Conservation (phyloP, 2,888 invertebrate genomes). For the Rhorus exstirpatorius region DNA sequence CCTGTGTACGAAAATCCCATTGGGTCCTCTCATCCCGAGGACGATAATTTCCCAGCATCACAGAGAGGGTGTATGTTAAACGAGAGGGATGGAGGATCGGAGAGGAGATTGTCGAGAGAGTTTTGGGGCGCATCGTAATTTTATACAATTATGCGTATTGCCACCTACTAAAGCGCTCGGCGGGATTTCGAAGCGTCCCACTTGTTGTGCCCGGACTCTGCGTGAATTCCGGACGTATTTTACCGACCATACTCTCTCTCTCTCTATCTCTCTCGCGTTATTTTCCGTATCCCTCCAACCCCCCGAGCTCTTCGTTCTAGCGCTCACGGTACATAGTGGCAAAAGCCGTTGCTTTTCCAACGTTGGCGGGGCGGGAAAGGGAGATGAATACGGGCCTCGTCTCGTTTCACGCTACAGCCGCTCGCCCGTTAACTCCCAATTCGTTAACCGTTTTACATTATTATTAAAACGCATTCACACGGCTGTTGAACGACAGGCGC, state of each 20-base stretch:
- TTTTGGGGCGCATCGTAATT: constrained; percentile 77
- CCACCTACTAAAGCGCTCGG: constrained; percentile 71
- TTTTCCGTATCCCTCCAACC: constrained; percentile 23
- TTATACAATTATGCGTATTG: constrained; percentile 84
- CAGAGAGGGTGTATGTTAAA: background rate
- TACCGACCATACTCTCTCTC: constrained; percentile 51
- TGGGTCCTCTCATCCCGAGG: constrained; percentile 1
- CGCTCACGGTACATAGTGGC: constrained; percentile 14
- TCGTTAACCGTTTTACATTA: constrained; percentile 83
- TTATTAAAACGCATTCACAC: constrained; percentile 84
- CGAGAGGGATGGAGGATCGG: background rate
- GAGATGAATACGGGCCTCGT: constrained; percentile 69
- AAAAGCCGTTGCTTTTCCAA: constrained; percentile 48
- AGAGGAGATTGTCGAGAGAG: constrained; percentile 9
- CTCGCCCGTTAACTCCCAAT: constrained; percentile 78
- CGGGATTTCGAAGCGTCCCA: constrained; percentile 44
- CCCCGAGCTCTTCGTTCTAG: constrained; percentile 48
- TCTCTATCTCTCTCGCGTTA: constrained; percentile 1
- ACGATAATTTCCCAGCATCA: constrained; percentile 69
- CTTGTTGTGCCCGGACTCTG: constrained; percentile 47
- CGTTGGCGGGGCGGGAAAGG: constrained; percentile 6
- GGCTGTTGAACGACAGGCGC: constrained; percentile 72
- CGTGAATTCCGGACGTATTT: constrained; percentile 66
- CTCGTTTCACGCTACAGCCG: constrained; percentile 78
- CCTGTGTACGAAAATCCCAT: constrained; percentile 24